phyloP scores from a whole-genome alignment of 2,797 vertebrate genomes.

The Orestias chungarensis region DNA sequence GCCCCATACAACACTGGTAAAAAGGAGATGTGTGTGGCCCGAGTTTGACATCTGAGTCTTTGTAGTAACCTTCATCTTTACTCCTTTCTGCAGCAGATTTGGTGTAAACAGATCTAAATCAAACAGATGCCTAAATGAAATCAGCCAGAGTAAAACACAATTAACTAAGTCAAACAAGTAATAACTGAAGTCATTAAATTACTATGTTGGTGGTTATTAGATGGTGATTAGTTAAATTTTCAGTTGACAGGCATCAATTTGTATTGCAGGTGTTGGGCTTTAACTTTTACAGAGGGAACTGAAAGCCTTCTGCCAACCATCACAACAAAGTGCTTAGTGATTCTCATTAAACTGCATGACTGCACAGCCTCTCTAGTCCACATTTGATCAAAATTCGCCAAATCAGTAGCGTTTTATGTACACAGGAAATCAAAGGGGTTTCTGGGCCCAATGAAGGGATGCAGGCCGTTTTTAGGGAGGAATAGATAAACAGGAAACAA shows the following conservation, averaged over 20 bases:
- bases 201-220: constrained; percentile 12
- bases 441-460: constrained; percentile 35
- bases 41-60: not conserved
- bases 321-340: not conserved
- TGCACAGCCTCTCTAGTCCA: not conserved
- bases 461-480: constrained; percentile 32
- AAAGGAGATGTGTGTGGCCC: not conserved
- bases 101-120: constrained; percentile 34
- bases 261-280: constrained; percentile 40
- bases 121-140: constrained; percentile 33
- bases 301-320: constrained; percentile 33
- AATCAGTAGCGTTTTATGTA: constrained; percentile 24
- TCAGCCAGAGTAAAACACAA: constrained; percentile 30
- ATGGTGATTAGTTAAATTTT: constrained; percentile 20
- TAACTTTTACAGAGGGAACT: constrained; percentile 21
- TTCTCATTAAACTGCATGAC: constrained; percentile 10
- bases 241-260: not conserved
- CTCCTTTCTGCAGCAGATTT: not conserved
- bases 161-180: constrained; percentile 1
- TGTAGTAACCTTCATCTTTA: not conserved
- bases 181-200: constrained; percentile 30
- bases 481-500: constrained; percentile 67
- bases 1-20: no score
- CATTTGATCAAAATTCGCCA: constrained; percentile 13
- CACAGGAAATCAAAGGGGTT: constrained; percentile 45